Conservation (phyloP, 1,140 invertebrate species). For the Danaus melanippus region DNA sequence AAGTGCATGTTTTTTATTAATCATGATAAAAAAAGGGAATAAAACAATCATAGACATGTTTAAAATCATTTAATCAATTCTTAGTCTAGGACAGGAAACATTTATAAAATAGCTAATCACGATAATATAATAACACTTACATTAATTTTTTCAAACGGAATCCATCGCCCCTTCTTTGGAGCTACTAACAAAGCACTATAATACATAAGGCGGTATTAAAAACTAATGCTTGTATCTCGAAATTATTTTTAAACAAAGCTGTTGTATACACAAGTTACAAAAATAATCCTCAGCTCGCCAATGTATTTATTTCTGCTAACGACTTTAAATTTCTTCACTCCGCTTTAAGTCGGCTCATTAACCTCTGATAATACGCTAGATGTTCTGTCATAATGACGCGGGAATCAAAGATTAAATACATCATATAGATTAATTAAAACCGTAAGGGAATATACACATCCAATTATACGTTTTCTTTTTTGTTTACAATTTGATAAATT, state of each 20-base stretch:
- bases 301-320: slow-evolving; percentile 20
- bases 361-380: slow-evolving; percentile 15
- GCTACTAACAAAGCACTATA: no score
- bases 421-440: slow-evolving; percentile 1
- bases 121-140: slow-evolving; percentile 56
- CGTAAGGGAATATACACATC: background rate
- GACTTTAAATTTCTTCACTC: slow-evolving; percentile 21
- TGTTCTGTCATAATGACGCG: slow-evolving; percentile 11
- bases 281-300: slow-evolving; percentile 18
- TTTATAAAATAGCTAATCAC: slow-evolving; percentile 66
- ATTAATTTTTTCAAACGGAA: slow-evolving; percentile 24
- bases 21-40: no score
- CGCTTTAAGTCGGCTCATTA: slow-evolving; percentile 17
- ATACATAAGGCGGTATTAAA: no score
- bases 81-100: slow-evolving; percentile 61
- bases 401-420: slow-evolving; percentile 9
- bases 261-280: slow-evolving; percentile 15
- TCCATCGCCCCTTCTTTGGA: slow-evolving; percentile 15
- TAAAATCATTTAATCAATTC: slow-evolving; percentile 29
- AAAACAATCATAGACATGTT: no score
- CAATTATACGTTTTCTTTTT: background rate
- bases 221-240: no score
- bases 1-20: no score
- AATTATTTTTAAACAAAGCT: no score
- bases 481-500: no score